A percentile compares a stretch with the other conserved stretches of the same genome.
phyloP scores from a whole-genome alignment of 2,113 vertebrate species.

The Cisticola juncidis region DNA sequence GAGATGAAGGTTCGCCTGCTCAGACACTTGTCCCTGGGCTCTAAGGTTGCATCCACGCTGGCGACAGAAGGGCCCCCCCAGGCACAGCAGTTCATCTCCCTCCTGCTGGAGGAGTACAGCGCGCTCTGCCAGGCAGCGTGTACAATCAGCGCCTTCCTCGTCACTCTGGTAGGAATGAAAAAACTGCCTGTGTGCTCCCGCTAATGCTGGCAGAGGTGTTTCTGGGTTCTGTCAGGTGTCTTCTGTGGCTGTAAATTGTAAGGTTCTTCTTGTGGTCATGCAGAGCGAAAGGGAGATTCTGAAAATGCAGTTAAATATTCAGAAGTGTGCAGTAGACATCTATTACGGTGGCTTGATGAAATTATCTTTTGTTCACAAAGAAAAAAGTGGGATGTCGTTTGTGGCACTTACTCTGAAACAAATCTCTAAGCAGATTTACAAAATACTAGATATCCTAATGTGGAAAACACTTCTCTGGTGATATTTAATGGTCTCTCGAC shows the following conservation, averaged over 20 bases:
- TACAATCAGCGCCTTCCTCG: constrained; percentile 94
- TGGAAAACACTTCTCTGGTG: not conserved
- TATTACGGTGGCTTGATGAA: not conserved
- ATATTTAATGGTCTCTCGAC: not conserved
- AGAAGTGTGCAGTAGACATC: not conserved
- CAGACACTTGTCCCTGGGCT: constrained; percentile 86
- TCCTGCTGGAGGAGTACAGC: constrained; percentile 93
- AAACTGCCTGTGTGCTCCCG: not conserved
- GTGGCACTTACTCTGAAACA: not conserved
- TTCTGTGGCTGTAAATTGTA: not conserved
- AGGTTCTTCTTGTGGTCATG: not conserved
- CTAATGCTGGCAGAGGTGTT: not conserved
- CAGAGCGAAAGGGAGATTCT: not conserved
- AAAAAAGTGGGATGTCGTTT: not conserved
- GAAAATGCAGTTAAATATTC: not conserved
- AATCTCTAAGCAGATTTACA: not conserved
- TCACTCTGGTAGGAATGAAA: constrained; percentile 88
- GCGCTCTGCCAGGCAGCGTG: constrained; percentile 94
- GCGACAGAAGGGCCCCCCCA: constrained; percentile 87
- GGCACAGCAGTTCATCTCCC: constrained; percentile 93
- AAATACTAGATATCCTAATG: not conserved
- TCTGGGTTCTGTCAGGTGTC: not conserved
- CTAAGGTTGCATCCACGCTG: constrained; percentile 75
- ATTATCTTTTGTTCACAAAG: not conserved
- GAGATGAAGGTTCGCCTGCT: constrained; percentile 96